phyloP scores from a whole-genome alignment of 2,888 invertebrate genomes.

The Luffia ferchaultella region DNA sequence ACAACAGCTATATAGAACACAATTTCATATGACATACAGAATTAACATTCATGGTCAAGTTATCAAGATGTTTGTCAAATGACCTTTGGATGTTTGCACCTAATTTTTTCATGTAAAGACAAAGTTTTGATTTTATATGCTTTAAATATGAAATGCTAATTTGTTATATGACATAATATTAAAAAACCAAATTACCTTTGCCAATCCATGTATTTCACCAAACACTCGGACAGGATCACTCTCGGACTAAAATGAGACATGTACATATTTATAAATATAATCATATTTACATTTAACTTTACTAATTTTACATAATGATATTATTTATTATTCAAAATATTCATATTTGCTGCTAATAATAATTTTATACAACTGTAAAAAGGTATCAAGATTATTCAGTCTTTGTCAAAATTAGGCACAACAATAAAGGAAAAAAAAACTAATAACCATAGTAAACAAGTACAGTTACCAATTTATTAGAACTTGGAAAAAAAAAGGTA shows the following conservation, averaged over 20 bases:
- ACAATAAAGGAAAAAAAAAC: too few species aligned
- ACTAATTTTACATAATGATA: not conserved
- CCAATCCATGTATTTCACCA: constrained; percentile 3
- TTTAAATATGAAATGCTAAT: too few species aligned
- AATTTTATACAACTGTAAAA: too few species aligned
- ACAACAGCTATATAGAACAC: not conserved
- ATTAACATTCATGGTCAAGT: not conserved
- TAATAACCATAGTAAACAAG: not conserved
- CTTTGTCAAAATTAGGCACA: too few species aligned
- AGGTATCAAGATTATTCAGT: too few species aligned
- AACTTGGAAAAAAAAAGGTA: constrained; percentile 5
- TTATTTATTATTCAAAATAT: not conserved
- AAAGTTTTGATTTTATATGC: too few species aligned
- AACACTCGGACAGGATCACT: not conserved
- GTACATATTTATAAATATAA: not conserved
- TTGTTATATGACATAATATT: not conserved
- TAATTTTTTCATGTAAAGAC: too few species aligned
- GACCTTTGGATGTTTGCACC: too few species aligned
- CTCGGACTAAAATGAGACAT: not conserved
- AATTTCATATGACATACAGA: not conserved
- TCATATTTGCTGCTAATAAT: too few species aligned
- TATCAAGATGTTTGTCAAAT: not conserved
- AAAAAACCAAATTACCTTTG: constrained; percentile 1
- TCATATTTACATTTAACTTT: not conserved
- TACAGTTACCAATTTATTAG: not conserved